Conservation (phyloP, 2,888 invertebrate species). For the Pseudococcus longispinus region DNA sequence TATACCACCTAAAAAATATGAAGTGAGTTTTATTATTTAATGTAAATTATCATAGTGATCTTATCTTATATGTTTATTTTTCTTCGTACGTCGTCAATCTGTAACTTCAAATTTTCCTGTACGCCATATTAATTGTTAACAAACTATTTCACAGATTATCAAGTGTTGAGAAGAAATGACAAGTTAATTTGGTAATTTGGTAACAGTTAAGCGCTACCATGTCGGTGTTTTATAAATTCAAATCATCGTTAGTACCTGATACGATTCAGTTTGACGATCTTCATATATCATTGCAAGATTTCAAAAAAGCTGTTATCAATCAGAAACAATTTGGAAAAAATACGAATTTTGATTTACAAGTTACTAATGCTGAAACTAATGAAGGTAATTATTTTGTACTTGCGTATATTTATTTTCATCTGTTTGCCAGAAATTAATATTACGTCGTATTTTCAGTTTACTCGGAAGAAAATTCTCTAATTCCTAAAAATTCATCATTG, state of each 20-base stretch:
- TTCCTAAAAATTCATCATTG: slow-evolving; percentile 96
- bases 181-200: not conserved
- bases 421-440: not conserved
- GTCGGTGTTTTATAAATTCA: slow-evolving; percentile 99
- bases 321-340: slow-evolving; percentile 94
- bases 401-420: slow-evolving; percentile 10
- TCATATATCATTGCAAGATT: slow-evolving; percentile 92
- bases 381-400: slow-evolving; percentile 74
- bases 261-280: slow-evolving; percentile 97
- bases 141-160: not conserved
- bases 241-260: slow-evolving; percentile 93
- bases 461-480: slow-evolving; percentile 85
- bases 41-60: not conserved
- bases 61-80: not conserved
- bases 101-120: not conserved
- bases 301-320: slow-evolving; percentile 92
- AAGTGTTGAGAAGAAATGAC: not conserved
- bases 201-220: slow-evolving; percentile 66
- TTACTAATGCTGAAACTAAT: slow-evolving; percentile 96
- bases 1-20: not conserved
- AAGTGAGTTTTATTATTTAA: not conserved
- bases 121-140: not conserved
- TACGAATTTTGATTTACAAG: slow-evolving; percentile 93
- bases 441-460: slow-evolving; percentile 73
- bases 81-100: not conserved